Conservation (phyloP, 2,888 invertebrate genomes). For the Hololepta plana region DNA sequence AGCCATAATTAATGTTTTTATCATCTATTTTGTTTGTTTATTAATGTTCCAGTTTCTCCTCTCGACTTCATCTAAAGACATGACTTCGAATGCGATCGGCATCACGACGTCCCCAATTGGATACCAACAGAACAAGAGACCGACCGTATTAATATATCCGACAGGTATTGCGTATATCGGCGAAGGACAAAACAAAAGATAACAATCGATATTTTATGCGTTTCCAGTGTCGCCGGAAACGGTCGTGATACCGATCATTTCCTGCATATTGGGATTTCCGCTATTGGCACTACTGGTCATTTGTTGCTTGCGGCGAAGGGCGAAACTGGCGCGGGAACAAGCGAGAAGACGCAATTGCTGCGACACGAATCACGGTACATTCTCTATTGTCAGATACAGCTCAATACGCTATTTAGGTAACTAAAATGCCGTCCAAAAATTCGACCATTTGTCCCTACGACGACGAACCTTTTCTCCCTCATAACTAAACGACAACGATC, state of each 20-base stretch:
- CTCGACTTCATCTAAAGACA: no score
- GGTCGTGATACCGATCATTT: conserved; percentile 74
- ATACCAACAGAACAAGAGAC: conserved; percentile 45
- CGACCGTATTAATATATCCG: conserved; percentile 49
- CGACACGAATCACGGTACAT: conserved; percentile 65
- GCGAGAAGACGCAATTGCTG: conserved; percentile 65
- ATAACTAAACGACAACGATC: no score
- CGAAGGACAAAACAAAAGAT: conserved; percentile 2
- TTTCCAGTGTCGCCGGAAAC: conserved; percentile 71
- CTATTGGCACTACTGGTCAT: conserved; percentile 70
- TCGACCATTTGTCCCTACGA: conserved; percentile 5
- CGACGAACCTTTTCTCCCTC: conserved; percentile 7
- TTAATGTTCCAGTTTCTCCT: no score
- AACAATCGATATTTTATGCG: conserved; percentile 1
- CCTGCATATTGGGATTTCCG: conserved; percentile 80
- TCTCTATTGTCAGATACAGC: conserved; percentile 63
- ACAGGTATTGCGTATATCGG: conserved; percentile 31
- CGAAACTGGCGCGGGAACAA: conserved; percentile 67
- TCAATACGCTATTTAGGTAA: conserved; percentile 54
- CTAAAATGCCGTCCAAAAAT: conserved; percentile 16
- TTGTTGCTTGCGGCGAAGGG: conserved; percentile 67
- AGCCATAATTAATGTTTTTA: no score
- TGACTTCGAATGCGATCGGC: no score
- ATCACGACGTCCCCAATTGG: no score
- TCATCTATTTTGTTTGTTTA: no score